Conservation (phyloP, 2,888 invertebrate species). For the Harpagoxenus sublaevis region DNA sequence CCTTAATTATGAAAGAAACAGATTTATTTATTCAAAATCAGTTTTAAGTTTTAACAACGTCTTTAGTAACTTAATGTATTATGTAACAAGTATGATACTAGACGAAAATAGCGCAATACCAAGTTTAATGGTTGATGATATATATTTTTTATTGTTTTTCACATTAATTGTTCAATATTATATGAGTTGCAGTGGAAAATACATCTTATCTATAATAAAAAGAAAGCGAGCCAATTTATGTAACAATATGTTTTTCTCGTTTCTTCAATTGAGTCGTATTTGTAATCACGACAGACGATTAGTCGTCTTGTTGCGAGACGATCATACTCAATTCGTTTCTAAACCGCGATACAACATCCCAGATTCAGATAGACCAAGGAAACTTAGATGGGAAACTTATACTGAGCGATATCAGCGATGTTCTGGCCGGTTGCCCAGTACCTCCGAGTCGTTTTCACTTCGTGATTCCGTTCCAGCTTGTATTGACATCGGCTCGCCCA, state of each 20-base stretch:
- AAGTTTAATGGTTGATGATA: background rate
- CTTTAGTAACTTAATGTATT: background rate
- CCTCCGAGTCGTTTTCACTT: constrained; percentile 73
- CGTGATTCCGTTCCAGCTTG: constrained; percentile 64
- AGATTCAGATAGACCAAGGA: constrained; percentile 55
- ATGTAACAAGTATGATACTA: background rate
- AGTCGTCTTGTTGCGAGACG: constrained; percentile 5
- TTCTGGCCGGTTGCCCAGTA: constrained; percentile 73
- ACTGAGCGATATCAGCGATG: constrained; percentile 67
- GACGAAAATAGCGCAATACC: background rate
- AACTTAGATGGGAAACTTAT: constrained; percentile 66
- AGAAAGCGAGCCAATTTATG: background rate
- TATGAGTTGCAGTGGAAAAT: background rate
- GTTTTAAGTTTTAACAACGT: background rate
- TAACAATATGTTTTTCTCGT: background rate
- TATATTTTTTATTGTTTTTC: background rate
- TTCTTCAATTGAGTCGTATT: background rate
- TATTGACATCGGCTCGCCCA: constrained; percentile 65
- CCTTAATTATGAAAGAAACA: background rate
- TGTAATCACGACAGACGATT: constrained; percentile 12
- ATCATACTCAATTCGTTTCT: constrained; percentile 25
- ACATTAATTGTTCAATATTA: background rate
- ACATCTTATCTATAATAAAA: background rate
- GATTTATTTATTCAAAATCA: background rate
- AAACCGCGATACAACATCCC: constrained; percentile 42